Evolutionary conservation across 1,140 invertebrate genomes (phyloP).

Genomic region (Diachasma alloeum): DNA sequence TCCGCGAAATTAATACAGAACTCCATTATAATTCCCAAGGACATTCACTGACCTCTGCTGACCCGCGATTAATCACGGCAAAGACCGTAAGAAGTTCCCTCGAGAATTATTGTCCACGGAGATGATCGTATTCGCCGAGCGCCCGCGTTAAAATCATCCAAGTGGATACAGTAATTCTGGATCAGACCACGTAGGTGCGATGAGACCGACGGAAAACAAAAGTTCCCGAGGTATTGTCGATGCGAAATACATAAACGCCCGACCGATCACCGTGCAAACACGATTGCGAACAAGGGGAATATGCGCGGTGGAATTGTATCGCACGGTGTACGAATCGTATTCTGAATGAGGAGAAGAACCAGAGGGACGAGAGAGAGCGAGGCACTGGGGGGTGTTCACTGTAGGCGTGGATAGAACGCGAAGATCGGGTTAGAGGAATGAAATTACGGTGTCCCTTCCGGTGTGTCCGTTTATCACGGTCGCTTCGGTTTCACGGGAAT

Average conservation of each 20-base stretch:
- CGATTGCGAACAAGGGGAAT: background rate
- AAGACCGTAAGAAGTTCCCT: too few species aligned
- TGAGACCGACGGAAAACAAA: slow-evolving; percentile 3
- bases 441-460: slow-evolving; percentile 36
- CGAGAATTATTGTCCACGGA: too few species aligned
- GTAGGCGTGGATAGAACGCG: background rate
- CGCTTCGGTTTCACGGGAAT: slow-evolving; percentile 20
- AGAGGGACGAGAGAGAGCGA: background rate
- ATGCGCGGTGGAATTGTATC: background rate
- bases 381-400: background rate
- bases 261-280: background rate
- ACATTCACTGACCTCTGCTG: too few species aligned
- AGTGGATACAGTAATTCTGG: slow-evolving; percentile 15
- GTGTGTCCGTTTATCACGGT: slow-evolving; percentile 30
- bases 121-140: too few species aligned
- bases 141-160: background rate
- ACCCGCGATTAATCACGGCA: too few species aligned
- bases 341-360: background rate
- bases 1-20: too few species aligned
- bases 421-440: slow-evolving; percentile 36
- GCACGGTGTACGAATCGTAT: background rate
- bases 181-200: slow-evolving; percentile 6
- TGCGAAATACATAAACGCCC: background rate
- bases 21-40: too few species aligned
- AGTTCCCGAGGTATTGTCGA: background rate